Conservation (phyloP, 2,797 vertebrate genomes). For the Chromobotia macracanthus region DNA sequence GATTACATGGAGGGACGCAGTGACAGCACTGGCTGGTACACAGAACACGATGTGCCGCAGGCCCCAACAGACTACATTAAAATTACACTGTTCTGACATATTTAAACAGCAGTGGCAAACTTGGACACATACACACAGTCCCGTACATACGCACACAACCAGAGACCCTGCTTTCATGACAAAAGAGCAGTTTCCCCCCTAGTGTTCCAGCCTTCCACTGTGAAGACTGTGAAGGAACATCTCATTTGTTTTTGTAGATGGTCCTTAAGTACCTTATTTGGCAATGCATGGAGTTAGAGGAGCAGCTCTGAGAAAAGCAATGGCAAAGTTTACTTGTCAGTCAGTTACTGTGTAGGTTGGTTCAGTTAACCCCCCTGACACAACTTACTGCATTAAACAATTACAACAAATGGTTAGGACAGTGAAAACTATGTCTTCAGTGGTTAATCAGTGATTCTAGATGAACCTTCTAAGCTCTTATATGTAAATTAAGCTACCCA, state of each 20-base stretch:
- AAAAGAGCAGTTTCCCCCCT: neutral
- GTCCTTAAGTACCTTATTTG: slow-evolving; percentile 45
- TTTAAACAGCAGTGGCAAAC: slow-evolving; percentile 45
- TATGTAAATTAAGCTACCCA: too few species aligned
- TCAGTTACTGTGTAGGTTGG: slow-evolving; percentile 36
- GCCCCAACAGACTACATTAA: slow-evolving; percentile 54
- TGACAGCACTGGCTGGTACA: slow-evolving; percentile 63
- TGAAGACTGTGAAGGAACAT: slow-evolving; percentile 6
- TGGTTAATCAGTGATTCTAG: too few species aligned
- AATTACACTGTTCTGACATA: slow-evolving; percentile 58
- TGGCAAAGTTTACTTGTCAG: slow-evolving; percentile 44
- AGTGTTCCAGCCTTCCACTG: slow-evolving; percentile 8
- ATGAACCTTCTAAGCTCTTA: too few species aligned
- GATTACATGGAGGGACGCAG: slow-evolving; percentile 51
- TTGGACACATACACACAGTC: slow-evolving; percentile 26
- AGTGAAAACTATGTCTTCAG: neutral
- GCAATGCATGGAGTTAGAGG: slow-evolving; percentile 12
- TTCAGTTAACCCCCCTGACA: neutral
- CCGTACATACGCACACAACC: slow-evolving; percentile 1
- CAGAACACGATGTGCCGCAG: slow-evolving; percentile 57
- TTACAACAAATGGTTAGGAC: neutral
- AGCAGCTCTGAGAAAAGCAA: slow-evolving; percentile 30
- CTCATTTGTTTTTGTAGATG: slow-evolving; percentile 13
- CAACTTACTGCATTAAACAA: slow-evolving; percentile 1
- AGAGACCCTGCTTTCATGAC: slow-evolving; percentile 29